These are phyloP conservation scores for Pelochelys cantorii DNA, from an alignment of 2,797 vertebrate genomes.

Conservation along the genomic window DNA sequence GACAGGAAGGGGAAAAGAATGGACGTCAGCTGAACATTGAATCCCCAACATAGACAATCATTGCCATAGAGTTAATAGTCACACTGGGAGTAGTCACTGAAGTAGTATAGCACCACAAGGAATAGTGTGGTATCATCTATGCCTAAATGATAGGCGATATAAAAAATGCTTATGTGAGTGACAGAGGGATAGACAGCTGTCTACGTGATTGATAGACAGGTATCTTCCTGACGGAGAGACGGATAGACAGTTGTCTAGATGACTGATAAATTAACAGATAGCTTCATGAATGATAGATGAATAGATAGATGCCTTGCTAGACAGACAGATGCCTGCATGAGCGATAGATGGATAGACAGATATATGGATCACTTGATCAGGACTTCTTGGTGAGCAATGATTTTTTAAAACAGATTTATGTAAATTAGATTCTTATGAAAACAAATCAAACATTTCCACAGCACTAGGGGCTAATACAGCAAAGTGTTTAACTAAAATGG, in stretches of 20 bases:
- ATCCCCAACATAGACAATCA: fast-evolving
- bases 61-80: too few species aligned
- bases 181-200: background rate
- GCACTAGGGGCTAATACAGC: background rate
- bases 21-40: fast-evolving
- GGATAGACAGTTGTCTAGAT: background rate
- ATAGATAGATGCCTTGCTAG: fast-evolving
- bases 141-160: background rate
- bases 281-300: background rate
- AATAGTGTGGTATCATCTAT: background rate
- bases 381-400: background rate
- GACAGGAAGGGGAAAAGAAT: background rate
- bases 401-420: background rate
- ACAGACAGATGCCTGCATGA: background rate
- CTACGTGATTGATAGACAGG: background rate
- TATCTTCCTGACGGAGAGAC: background rate
- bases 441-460: background rate
- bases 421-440: background rate
- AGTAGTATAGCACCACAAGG: background rate
- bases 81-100: background rate
- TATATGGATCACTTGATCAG: background rate
- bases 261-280: background rate
- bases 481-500: background rate
- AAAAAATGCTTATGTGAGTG: background rate
- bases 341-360: background rate